phyloP scores from a whole-genome alignment of 2,888 invertebrate genomes.

The Bellardia pandia region DNA sequence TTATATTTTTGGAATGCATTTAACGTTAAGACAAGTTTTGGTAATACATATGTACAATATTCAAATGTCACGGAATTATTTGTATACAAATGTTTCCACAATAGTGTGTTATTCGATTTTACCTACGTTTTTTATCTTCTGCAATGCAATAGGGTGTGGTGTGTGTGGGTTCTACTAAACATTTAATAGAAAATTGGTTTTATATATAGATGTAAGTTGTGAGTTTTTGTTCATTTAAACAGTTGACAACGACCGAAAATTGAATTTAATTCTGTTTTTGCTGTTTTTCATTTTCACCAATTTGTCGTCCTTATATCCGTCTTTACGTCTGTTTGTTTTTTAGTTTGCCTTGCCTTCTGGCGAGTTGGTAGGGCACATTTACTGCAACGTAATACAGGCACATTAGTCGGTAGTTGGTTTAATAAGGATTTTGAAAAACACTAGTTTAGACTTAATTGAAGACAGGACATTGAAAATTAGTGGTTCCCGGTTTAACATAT shows the following conservation, averaged over 20 bases:
- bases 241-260: slow-evolving; percentile 62
- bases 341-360: background rate
- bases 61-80: too few species aligned
- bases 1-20: too few species aligned
- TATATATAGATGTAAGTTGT: background rate
- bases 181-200: slow-evolving; percentile 47
- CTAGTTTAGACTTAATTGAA: too few species aligned
- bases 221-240: slow-evolving; percentile 7
- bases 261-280: slow-evolving; percentile 49
- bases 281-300: slow-evolving; percentile 33
- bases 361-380: background rate
- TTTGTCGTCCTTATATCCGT: slow-evolving; percentile 57
- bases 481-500: too few species aligned
- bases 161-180: background rate
- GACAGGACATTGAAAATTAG: background rate
- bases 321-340: slow-evolving; percentile 4
- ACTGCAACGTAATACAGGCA: background rate
- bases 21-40: too few species aligned
- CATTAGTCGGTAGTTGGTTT: background rate
- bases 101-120: too few species aligned
- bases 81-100: too few species aligned
- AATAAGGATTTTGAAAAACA: background rate
- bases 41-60: too few species aligned
- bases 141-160: background rate
- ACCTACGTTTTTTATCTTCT: too few species aligned